Evolutionary conservation across 2,113 vertebrate species (phyloP).

Genomic region (Prunella himalayana): DNA sequence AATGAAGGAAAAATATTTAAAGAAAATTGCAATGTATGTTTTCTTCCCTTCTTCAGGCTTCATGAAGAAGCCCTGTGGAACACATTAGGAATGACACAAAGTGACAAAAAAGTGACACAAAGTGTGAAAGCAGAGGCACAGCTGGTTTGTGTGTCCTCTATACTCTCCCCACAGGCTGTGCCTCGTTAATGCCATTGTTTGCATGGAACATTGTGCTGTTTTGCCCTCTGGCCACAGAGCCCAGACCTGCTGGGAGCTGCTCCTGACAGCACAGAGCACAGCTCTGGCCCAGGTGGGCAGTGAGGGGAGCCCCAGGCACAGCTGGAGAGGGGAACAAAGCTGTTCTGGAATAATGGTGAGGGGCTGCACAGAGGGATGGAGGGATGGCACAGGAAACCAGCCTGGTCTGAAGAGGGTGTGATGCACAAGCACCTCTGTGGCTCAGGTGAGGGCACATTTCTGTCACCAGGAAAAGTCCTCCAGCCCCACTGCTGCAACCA

Average conservation of each 20-base stretch:
- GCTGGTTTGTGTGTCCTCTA: background rate
- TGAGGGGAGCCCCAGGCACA: background rate
- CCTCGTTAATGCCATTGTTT: background rate
- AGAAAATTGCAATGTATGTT: background rate
- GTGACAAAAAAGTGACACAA: background rate
- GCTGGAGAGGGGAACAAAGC: background rate
- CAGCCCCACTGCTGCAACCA: background rate
- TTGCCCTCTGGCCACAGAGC: background rate
- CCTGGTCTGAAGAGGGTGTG: background rate
- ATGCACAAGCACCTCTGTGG: rapidly evolving
- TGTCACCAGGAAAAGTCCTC: background rate
- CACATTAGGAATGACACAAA: background rate
- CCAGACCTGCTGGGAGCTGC: background rate
- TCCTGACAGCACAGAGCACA: background rate
- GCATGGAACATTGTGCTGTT: background rate
- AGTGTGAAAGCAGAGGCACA: background rate
- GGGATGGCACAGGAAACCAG: background rate
- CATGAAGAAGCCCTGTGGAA: background rate
- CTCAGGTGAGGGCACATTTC: rapidly evolving
- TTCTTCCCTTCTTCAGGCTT: background rate
- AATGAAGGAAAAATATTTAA: background rate
- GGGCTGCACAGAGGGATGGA: background rate
- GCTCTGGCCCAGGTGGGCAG: background rate
- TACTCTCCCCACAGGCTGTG: background rate
- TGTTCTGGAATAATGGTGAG: background rate